Conservation (phyloP, 2,888 invertebrate genomes). For the Caenorhabditis afra region DNA sequence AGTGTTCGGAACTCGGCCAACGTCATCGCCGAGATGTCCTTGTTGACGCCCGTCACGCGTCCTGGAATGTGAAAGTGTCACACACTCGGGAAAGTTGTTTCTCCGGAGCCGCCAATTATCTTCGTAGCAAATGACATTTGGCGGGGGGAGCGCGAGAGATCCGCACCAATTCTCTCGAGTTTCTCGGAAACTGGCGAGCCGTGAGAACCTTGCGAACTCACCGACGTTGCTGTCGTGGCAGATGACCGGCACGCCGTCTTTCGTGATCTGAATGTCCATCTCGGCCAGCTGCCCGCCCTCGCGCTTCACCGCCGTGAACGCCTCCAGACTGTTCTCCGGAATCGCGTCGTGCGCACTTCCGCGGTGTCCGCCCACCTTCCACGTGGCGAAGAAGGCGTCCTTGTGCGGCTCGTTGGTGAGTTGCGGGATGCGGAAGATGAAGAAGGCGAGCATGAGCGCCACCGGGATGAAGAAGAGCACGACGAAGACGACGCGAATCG, state of each 20-base stretch:
- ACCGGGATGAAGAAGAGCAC: conserved; percentile 37
- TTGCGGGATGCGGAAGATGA: conserved; percentile 54
- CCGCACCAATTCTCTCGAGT: neutral
- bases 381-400: conserved; percentile 38
- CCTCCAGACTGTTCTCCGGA: conserved; percentile 56
- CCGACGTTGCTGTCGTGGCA: conserved; percentile 55
- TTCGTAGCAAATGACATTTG: neutral
- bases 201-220: conserved; percentile 1
- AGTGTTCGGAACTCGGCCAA: conserved; percentile 47
- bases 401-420: conserved; percentile 34
- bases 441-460: conserved; percentile 35
- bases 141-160: neutral
- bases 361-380: conserved; percentile 59
- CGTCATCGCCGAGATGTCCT: conserved; percentile 53
- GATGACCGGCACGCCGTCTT: conserved; percentile 53
- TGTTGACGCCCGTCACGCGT: conserved; percentile 45
- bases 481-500: conserved; percentile 43
- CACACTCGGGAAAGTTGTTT: no score
- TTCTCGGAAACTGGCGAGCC: neutral
- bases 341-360: conserved; percentile 47
- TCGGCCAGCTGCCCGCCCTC: conserved; percentile 59
- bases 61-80: conserved; percentile 29
- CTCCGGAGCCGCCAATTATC: neutral
- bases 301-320: conserved; percentile 47
- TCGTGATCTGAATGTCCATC: conserved; percentile 59